These are phyloP conservation scores for Anhinga anhinga DNA, from an alignment of 2,113 vertebrate genomes.

Conservation along the genomic window DNA sequence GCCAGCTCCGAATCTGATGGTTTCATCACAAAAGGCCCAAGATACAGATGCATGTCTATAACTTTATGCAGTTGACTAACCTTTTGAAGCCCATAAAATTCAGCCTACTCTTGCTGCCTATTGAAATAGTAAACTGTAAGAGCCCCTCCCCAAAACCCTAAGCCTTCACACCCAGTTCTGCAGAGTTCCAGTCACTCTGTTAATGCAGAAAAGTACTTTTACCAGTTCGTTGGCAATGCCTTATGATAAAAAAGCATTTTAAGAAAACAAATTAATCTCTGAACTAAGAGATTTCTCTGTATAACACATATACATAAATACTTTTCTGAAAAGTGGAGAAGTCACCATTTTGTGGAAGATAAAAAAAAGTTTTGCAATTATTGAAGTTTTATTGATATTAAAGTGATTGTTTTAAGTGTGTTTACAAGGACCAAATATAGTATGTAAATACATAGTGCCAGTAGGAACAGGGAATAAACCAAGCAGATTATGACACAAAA, in stretches of 20 bases:
- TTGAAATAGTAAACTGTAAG: neutral
- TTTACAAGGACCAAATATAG: neutral
- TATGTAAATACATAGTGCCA: neutral
- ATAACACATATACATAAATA: neutral
- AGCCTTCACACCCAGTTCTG: neutral
- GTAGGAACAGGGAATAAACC: neutral
- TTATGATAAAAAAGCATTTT: neutral
- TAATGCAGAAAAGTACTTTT: neutral
- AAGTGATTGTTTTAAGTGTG: neutral
- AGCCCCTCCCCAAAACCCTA: neutral
- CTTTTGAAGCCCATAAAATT: neutral
- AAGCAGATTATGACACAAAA: neutral
- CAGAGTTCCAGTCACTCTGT: neutral
- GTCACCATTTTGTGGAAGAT: neutral
- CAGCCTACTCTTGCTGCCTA: neutral
- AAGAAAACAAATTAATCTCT: neutral
- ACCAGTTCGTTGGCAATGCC: neutral
- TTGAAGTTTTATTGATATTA: neutral
- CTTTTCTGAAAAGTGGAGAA: neutral
- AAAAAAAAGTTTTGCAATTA: neutral
- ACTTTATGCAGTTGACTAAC: neutral
- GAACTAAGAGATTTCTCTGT: neutral
- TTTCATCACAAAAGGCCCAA: neutral
- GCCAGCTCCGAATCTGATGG: neutral
- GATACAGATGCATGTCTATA: fast-evolving